Evolutionary conservation across 2,113 vertebrate species (phyloP), one percentile per base, ranked within the genome.

Genomic region (Brienomyrus longianalis): DNA sequence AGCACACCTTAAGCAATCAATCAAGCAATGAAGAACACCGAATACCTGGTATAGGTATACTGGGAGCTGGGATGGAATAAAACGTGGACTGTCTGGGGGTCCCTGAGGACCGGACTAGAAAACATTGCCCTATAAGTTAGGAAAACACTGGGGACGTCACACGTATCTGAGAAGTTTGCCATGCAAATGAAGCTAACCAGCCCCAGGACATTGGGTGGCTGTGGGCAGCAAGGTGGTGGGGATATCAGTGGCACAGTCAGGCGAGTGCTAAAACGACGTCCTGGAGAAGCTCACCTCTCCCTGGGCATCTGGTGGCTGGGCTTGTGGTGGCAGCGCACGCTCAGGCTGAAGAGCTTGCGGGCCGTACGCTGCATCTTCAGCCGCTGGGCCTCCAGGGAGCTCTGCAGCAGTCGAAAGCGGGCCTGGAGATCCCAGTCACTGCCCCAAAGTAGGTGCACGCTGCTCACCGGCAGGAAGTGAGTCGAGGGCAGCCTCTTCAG

Each of bases 361-460:
- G 98, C 98, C 0, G 98, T 98, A 90, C 97, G 97, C 88, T 99
- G 98, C 91, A 99, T 99, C 96, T 99, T 99, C 92, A 97, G 96
- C 52, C 97, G 95, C 91, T 98, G 97, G 83, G 96, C 95, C 95
- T 99, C 98, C 70, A 97, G 95, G 88, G 97, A 97, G 47, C 97
- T 98, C 96, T 99, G 98, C 62, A 99, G 96, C 83, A 99, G 96
- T 92, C 98, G 97, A 94, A 99, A 99, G 50, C 98, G 98, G 90
- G 97, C 98, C 95, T 99, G 98, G 89, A 99, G 97, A 93, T 99
- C 98, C 98, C 98, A 99, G 95, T 99, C 98, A 0, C 97, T 99
- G 88, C 98, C 98, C 98, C 98, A 99, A 91, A 99, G 97, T 93
- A 99, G 97, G 94, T 99, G 98, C 92, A 99, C 98, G 91, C 97